Conservation (phyloP, 1,140 invertebrate genomes). For the Drosophila biarmipes region DNA sequence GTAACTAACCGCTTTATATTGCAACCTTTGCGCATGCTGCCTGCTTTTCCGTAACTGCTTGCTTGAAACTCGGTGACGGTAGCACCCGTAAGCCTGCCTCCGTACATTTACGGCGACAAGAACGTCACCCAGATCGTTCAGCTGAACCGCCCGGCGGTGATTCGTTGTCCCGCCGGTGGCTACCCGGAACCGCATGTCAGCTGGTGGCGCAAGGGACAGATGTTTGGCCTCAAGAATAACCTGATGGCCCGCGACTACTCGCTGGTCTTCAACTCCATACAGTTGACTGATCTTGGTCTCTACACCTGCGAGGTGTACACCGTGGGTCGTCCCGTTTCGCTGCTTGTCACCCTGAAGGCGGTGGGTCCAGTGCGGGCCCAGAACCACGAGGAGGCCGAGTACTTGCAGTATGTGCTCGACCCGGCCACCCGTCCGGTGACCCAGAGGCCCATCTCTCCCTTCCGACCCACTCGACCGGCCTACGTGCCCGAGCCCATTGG, state of each 20-base stretch:
- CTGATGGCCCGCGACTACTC: constrained; percentile 89
- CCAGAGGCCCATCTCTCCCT: constrained; percentile 83
- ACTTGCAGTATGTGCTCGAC: constrained; percentile 86
- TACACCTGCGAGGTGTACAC: constrained; percentile 96
- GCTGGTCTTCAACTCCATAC: constrained; percentile 90
- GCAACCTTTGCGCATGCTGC: constrained; percentile 53
- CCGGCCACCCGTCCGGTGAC: constrained; percentile 83
- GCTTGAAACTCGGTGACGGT: constrained; percentile 60
- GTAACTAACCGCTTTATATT: constrained; percentile 62
- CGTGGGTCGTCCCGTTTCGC: constrained; percentile 90
- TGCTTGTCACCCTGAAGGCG: constrained; percentile 89
- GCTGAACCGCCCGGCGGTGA: constrained; percentile 88
- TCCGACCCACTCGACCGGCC: constrained; percentile 78
- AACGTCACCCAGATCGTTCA: constrained; percentile 88
- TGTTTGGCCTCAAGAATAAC: constrained; percentile 89
- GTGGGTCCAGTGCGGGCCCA: constrained; percentile 86
- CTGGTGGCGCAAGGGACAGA: constrained; percentile 92
- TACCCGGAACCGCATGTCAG: constrained; percentile 92
- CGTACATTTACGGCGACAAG: constrained; percentile 86
- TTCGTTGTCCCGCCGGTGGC: constrained; percentile 93
- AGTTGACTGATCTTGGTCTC: constrained; percentile 89
- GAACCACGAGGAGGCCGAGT: constrained; percentile 85
- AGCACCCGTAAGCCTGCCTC: constrained; percentile 85
- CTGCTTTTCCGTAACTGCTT: constrained; percentile 13
- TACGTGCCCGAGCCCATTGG: constrained; percentile 62